These are phyloP conservation scores for Laterallus jamaicensis DNA, from an alignment of 2,113 vertebrate species.

Conservation along the genomic window DNA sequence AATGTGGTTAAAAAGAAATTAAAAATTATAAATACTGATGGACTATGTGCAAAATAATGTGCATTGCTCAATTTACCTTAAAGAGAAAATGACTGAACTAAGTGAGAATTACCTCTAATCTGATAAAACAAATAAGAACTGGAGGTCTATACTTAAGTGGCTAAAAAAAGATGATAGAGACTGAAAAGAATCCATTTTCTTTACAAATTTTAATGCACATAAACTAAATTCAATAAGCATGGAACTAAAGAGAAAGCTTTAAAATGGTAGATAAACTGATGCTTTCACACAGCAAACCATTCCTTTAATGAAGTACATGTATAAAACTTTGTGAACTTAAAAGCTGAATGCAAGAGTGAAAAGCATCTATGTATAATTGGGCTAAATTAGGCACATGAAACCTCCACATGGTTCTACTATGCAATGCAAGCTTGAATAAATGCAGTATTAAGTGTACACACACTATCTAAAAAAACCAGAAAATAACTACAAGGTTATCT, in stretches of 20 bases:
- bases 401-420: not conserved
- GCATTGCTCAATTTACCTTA: not conserved
- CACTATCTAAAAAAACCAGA: not conserved
- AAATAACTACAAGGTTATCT: not conserved
- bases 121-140: not conserved
- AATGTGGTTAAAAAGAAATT: conserved; percentile 33
- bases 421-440: not conserved
- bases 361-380: not conserved
- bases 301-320: not conserved
- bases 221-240: not conserved
- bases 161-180: not conserved
- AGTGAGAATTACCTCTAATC: not conserved
- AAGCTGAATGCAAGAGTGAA: not conserved
- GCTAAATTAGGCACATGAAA: not conserved
- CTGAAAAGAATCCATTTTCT: not conserved
- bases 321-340: not conserved
- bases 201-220: not conserved
- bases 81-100: not conserved
- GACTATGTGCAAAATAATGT: not conserved
- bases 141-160: not conserved
- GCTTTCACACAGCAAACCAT: not conserved
- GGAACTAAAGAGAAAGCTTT: not conserved
- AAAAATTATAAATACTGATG: not conserved
- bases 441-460: not conserved
- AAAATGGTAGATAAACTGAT: not conserved